phyloP scores from a whole-genome alignment of 2,888 invertebrate genomes.

The Sphecodes monilicornis region DNA sequence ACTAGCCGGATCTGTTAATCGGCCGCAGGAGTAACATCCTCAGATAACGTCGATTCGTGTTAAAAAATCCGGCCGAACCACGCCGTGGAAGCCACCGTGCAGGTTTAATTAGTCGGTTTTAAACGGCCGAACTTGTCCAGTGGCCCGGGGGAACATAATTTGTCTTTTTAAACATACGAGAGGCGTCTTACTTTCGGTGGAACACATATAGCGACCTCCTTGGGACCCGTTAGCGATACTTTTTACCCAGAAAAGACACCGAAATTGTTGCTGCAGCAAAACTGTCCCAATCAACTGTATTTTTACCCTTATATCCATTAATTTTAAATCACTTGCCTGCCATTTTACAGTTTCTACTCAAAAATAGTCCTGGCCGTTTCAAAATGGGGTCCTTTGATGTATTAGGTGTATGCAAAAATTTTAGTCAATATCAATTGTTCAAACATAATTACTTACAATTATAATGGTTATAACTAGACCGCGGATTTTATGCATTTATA shows the following conservation, averaged over 20 bases:
- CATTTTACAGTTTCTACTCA: too few relatives aligned
- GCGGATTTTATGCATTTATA: too few relatives aligned
- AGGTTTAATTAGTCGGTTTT: constrained; percentile 49
- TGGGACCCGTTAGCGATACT: background rate
- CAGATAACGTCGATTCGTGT: constrained; percentile 45
- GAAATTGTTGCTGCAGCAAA: background rate
- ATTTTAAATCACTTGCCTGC: background rate
- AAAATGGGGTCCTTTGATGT: too few relatives aligned
- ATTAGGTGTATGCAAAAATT: too few relatives aligned
- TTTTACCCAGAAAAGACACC: background rate
- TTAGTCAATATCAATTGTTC: too few relatives aligned
- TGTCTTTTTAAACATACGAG: constrained; percentile 13
- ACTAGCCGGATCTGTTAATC: constrained; percentile 58
- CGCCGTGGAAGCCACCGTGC: constrained; percentile 24
- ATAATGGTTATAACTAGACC: background rate
- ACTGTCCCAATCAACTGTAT: background rate
- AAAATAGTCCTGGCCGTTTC: too few relatives aligned
- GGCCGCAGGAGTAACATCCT: constrained; percentile 32
- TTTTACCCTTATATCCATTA: background rate
- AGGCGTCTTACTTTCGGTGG: constrained; percentile 12
- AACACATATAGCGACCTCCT: background rate
- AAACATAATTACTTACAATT: too few relatives aligned
- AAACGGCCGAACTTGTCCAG: constrained; percentile 27
- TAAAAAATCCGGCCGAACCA: constrained; percentile 23
- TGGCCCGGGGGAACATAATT: background rate